A percentile compares a stretch with the other conserved stretches of the same genome.
These are phyloP conservation scores for Drosophila pectinifera DNA, from an alignment of 1,140 invertebrate species.

Conservation along the genomic window DNA sequence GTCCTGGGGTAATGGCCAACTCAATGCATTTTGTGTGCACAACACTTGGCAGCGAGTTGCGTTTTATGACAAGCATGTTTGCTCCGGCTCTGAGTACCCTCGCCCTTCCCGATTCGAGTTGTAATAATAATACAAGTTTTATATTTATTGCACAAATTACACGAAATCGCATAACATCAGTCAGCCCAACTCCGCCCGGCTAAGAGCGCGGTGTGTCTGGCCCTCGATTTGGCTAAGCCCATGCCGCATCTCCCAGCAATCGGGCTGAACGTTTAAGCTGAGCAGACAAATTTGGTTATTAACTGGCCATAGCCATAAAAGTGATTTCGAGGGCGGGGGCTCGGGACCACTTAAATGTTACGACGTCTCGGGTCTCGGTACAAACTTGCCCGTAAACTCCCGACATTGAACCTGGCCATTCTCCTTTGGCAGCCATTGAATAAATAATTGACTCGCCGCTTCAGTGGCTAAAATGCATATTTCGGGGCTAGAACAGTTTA, in stretches of 20 bases:
- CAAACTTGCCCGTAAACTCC: slow-evolving; percentile 58
- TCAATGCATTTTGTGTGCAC: slow-evolving; percentile 53
- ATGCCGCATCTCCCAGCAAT: slow-evolving; percentile 15
- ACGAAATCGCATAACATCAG: slow-evolving; percentile 40
- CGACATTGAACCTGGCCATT: slow-evolving; percentile 36
- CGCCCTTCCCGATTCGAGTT: not conserved
- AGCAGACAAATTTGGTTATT: slow-evolving; percentile 79
- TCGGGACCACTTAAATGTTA: slow-evolving; percentile 63
- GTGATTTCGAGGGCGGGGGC: slow-evolving; percentile 5
- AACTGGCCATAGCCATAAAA: slow-evolving; percentile 63
- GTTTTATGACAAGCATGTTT: slow-evolving; percentile 34
- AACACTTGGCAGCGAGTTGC: slow-evolving; percentile 29
- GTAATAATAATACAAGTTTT: slow-evolving; percentile 46
- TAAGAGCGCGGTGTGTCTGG: not conserved
- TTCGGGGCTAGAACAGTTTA: slow-evolving; percentile 9
- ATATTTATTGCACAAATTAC: slow-evolving; percentile 52
- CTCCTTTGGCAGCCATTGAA: slow-evolving; percentile 12
- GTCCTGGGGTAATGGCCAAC: slow-evolving; percentile 16
- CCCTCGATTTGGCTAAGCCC: slow-evolving; percentile 25
- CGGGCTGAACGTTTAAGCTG: slow-evolving; percentile 44
- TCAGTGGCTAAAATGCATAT: slow-evolving; percentile 11
- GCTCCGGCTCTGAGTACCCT: not conserved
- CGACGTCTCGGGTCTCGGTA: slow-evolving; percentile 39
- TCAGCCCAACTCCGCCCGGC: slow-evolving; percentile 7
- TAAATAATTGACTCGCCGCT: slow-evolving; percentile 40